These are phyloP conservation scores for Actinia equina DNA, from an alignment of 64 coral and sea anemone genomes.

Conservation along the genomic window DNA sequence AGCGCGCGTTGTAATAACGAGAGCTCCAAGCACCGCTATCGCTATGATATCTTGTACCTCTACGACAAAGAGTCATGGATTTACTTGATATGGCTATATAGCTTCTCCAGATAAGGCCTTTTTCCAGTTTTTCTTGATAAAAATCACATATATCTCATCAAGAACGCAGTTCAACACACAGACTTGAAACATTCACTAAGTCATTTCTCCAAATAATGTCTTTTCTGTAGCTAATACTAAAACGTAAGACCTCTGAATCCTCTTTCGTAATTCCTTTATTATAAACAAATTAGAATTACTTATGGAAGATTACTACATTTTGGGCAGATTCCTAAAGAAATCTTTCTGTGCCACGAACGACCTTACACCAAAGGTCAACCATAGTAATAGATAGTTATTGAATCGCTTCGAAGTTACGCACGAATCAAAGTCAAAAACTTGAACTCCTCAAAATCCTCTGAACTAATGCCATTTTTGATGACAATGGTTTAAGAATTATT, in stretches of 20 bases:
- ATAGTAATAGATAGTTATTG: neutral
- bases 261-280: neutral
- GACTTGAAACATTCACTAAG: neutral
- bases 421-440: neutral
- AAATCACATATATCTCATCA: neutral
- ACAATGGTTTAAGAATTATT: neutral
- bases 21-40: neutral
- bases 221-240: neutral
- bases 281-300: conserved; percentile 9
- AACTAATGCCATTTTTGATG: neutral
- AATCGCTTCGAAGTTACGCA: neutral
- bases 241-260: conserved; percentile 6
- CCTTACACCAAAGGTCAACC: neutral
- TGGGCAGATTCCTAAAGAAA: conserved; percentile 8
- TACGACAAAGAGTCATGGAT: neutral
- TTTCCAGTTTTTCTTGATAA: neutral
- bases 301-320: conserved; percentile 5
- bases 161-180: neutral
- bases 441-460: neutral
- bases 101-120: neutral
- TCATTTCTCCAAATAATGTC: neutral
- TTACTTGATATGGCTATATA: neutral
- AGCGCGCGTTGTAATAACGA: neutral
- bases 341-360: conserved; percentile 2
- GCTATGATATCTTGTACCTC: neutral